Evolutionary conservation across 1,140 invertebrate species (phyloP), one percentile per base, ranked within the genome.

Genomic region (Halyomorpha halys): DNA sequence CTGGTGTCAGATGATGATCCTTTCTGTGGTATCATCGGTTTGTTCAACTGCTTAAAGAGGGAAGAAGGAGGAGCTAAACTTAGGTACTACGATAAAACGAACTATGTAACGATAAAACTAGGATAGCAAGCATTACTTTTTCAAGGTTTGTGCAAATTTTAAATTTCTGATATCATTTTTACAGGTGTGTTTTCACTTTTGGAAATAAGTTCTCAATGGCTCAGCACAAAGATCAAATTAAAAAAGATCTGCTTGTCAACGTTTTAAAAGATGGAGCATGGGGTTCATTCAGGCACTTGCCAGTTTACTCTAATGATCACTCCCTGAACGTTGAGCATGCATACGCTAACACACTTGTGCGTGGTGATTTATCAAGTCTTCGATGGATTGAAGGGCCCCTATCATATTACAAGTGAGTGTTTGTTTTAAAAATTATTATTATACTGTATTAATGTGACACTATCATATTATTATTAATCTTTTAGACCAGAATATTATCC

Each of bases 281-380:
- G 91, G 95, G 94, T 63, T 83, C 82, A 14, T 92, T 86, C 75
- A 80, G 90, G 25, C 92, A 97, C 74, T 72, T 93, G 53, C 77
- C 76, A 25, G 72, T 87, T 62, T 83, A 89, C 66, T 75, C 74
- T 11, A 79, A 82, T 39, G 76, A 77, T 13, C 78, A 82, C 0
- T 81, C 82, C 2, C 74, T 87, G 62, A 82, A 83, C 67, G 74
- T 77, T 49, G 85, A 91, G 70, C 89, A 97, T 75, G 94, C 94
- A 14, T 97, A 93, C 72, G 86, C 98, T 11, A 97, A 98, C 75
- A 86, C 92, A 3, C 71, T 94, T 54, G 86, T 84, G 5, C 82
- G 93, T 69, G 94, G 93, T 66, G 95, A 98, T 75, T 79, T 98
- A 39, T 86, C 92, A 2, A 95, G 90, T 71, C 78, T 98, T n/a